A percentile compares a stretch with the other conserved stretches of the same genome.
Conservation (phyloP, 2,888 invertebrate species). For the Odontomyia ornata region DNA sequence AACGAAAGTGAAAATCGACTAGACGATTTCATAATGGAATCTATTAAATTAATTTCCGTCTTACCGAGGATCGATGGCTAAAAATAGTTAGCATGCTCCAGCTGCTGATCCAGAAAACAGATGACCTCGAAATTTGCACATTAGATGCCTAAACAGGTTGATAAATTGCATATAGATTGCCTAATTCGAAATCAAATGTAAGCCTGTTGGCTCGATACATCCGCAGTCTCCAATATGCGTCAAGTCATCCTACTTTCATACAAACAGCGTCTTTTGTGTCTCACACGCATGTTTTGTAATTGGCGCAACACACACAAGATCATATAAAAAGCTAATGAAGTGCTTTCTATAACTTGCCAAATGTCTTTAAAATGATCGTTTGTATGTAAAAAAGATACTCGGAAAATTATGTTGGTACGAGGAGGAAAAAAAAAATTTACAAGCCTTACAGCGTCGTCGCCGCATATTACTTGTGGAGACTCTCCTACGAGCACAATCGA, state of each 20-base stretch:
- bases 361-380: constrained; percentile 39
- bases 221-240: too few relatives aligned
- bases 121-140: constrained; percentile 1
- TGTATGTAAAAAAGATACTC: constrained; percentile 20
- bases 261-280: too few relatives aligned
- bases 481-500: too few relatives aligned
- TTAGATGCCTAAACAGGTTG: neutral
- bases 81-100: neutral
- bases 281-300: constrained; percentile 6
- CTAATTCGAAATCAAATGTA: neutral
- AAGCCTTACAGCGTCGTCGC: constrained; percentile 9
- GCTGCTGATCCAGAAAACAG: constrained; percentile 13
- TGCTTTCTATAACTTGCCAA: constrained; percentile 39
- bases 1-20: too few relatives aligned
- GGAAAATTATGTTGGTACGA: constrained; percentile 21
- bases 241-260: too few relatives aligned
- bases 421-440: neutral
- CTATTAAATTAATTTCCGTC: too few relatives aligned
- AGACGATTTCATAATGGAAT: too few relatives aligned
- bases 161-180: constrained; percentile 8
- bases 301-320: neutral
- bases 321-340: constrained; percentile 33
- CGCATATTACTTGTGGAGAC: too few relatives aligned
- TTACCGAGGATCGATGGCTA: neutral
- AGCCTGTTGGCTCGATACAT: neutral